These are phyloP conservation scores for Callimorpha dominula DNA, from an alignment of 2,888 invertebrate species.

Conservation along the genomic window DNA sequence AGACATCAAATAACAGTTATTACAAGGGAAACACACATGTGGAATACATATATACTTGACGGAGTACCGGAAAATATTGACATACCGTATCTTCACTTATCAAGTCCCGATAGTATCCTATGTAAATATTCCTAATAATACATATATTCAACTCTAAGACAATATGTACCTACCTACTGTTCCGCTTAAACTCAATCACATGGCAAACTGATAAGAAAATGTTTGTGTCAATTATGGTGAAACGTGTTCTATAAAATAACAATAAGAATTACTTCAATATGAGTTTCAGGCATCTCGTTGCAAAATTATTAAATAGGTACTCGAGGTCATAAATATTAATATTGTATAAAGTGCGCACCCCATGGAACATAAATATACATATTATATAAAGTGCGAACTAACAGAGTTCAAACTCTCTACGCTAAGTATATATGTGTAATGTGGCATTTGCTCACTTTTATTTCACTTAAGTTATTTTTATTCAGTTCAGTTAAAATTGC, in stretches of 20 bases:
- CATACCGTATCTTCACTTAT: conserved; percentile 11
- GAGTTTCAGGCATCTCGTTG: not conserved
- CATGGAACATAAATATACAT: too few species aligned
- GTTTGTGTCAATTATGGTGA: conserved; percentile 26
- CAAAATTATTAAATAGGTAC: too few species aligned
- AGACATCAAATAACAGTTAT: conserved; percentile 6
- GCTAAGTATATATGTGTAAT: too few species aligned
- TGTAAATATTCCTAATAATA: conserved; percentile 22
- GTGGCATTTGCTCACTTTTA: too few species aligned
- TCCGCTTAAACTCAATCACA: conserved; percentile 50
- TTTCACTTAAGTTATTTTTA: too few species aligned
- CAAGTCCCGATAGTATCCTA: conserved; percentile 19
- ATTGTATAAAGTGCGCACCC: too few species aligned
- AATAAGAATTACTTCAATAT: not conserved
- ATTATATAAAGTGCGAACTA: too few species aligned
- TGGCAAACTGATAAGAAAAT: conserved; percentile 52
- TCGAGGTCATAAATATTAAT: too few species aligned
- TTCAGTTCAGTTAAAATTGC: too few species aligned
- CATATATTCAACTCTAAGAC: conserved; percentile 27
- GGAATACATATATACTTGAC: conserved; percentile 4
- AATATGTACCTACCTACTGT: conserved; percentile 22
- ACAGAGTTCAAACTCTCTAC: too few species aligned
- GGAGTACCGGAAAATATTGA: conserved; percentile 23
- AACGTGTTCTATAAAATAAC: not conserved
- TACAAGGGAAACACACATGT: conserved; percentile 15